These are phyloP conservation scores for Gymnocephalus cernua DNA, from an alignment of 2,113 vertebrate species.

Conservation along the genomic window DNA sequence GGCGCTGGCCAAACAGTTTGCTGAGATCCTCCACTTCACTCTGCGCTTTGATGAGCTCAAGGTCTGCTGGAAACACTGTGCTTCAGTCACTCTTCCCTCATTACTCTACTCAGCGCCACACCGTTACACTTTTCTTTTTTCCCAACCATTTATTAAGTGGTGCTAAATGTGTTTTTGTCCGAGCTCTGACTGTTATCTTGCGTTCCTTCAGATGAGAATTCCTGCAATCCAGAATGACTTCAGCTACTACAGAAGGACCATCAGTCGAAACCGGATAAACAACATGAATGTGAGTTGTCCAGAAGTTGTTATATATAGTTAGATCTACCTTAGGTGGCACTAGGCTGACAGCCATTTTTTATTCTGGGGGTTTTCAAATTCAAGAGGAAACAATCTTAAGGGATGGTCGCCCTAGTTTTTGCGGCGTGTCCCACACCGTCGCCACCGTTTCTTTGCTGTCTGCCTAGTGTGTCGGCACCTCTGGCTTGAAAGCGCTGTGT, in stretches of 20 bases:
- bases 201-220: constrained; percentile 92
- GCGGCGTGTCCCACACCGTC: too few species aligned
- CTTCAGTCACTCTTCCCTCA: neutral
- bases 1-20: constrained; percentile 97
- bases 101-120: neutral
- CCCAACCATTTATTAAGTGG: neutral
- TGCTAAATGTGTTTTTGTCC: neutral
- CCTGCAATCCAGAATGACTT: constrained; percentile 99
- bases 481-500: too few species aligned
- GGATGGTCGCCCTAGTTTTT: too few species aligned
- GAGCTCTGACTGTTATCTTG: neutral
- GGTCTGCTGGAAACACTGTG: constrained; percentile 78
- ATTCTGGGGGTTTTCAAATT: too few species aligned
- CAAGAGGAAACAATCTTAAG: too few species aligned
- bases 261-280: constrained; percentile 97
- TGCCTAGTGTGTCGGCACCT: too few species aligned
- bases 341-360: too few species aligned
- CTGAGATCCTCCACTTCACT: constrained; percentile 98
- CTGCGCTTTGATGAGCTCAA: constrained; percentile 98
- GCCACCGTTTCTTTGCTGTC: too few species aligned
- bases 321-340: too few species aligned
- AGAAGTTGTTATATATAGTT: too few species aligned
- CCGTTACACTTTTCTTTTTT: too few species aligned
- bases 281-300: constrained; percentile 94
- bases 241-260: constrained; percentile 97